These are phyloP conservation scores for Eugnorisma glareosa DNA, from an alignment of 2,888 invertebrate species.

Conservation along the genomic window DNA sequence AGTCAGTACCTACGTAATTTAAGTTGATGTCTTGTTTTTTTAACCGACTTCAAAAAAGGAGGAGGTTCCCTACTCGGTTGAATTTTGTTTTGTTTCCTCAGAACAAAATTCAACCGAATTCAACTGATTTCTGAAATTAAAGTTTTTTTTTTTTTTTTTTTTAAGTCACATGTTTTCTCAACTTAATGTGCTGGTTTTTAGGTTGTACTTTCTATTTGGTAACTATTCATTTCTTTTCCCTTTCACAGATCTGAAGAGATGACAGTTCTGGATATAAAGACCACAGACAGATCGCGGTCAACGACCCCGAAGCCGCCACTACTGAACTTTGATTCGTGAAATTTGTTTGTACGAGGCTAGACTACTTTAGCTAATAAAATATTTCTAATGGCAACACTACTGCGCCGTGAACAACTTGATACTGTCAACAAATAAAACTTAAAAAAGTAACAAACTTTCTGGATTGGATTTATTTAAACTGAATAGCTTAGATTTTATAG, in stretches of 20 bases:
- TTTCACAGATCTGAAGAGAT: constrained; percentile 87
- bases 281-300: constrained; percentile 81
- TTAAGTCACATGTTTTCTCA: neutral
- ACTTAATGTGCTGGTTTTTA: neutral
- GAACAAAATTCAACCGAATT: no score
- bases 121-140: neutral
- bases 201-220: neutral
- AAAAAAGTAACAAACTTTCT: constrained; percentile 16
- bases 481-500: neutral
- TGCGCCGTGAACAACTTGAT: constrained; percentile 40
- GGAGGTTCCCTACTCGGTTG: neutral
- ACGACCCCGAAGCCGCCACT: constrained; percentile 84
- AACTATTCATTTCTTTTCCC: neutral
- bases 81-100: neutral
- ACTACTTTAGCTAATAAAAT: constrained; percentile 49
- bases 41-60: neutral
- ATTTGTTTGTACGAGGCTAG: constrained; percentile 49
- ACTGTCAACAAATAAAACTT: neutral
- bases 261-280: constrained; percentile 83
- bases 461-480: neutral
- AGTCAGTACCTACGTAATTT: neutral
- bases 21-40: neutral
- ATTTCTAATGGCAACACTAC: constrained; percentile 34
- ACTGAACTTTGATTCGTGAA: constrained; percentile 79
- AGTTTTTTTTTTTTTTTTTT: no score